phyloP scores from a whole-genome alignment of 2,888 invertebrate species.

The Parnassius glacialis region DNA sequence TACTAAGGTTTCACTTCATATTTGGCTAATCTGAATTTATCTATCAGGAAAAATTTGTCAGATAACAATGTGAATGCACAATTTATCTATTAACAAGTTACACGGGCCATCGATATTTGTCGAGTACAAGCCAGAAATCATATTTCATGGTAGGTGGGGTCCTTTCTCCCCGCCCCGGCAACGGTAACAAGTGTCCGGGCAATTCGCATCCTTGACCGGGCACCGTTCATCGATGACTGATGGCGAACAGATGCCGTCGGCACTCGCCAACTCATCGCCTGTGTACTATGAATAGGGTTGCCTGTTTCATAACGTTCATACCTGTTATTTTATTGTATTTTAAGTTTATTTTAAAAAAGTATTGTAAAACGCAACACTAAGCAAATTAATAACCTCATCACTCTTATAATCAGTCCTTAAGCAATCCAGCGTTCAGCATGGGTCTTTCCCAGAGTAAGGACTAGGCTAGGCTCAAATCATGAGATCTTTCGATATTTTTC shows the following conservation, averaged over 20 bases:
- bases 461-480: no score
- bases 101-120: slow-evolving; percentile 32
- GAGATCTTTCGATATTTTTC: no score
- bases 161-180: slow-evolving; percentile 17
- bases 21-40: not conserved
- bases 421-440: no score
- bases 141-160: slow-evolving; percentile 31
- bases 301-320: slow-evolving; percentile 3
- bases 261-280: slow-evolving; percentile 68
- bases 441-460: no score
- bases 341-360: no score
- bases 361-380: no score
- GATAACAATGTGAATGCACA: slow-evolving; percentile 6
- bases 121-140: slow-evolving; percentile 33
- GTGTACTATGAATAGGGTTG: slow-evolving; percentile 24
- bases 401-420: no score
- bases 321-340: no score
- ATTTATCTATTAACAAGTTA: slow-evolving; percentile 16
- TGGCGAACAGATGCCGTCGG: slow-evolving; percentile 69
- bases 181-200: slow-evolving; percentile 45
- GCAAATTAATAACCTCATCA: no score
- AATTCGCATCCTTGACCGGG: slow-evolving; percentile 70
- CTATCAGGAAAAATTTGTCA: not conserved
- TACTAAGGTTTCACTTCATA: not conserved
- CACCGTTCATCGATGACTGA: slow-evolving; percentile 74